Evolutionary conservation across 2,888 invertebrate genomes (phyloP).

Genomic region (Nephrotoma flavescens): DNA sequence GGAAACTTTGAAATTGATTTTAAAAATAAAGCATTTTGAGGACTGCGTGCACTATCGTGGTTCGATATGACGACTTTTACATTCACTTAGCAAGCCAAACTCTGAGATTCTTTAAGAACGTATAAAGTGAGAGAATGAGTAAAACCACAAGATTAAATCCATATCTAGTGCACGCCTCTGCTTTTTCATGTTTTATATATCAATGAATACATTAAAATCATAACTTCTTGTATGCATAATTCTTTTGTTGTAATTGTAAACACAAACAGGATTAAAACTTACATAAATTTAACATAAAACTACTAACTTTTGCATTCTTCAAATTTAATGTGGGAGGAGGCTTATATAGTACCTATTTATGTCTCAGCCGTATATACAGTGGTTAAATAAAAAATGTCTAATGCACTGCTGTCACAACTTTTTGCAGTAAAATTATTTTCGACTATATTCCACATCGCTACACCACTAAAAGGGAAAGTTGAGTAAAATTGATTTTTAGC

Average conservation of each 20-base stretch:
- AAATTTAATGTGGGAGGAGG: no score
- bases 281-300: not conserved
- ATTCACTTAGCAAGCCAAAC: no score
- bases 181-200: not conserved
- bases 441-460: not conserved
- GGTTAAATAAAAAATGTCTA: not conserved
- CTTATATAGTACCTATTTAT: no score
- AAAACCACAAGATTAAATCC: no score
- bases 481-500: not conserved
- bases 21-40: no score
- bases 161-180: not conserved
- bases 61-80: no score
- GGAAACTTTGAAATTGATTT: no score
- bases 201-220: not conserved
- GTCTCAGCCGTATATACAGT: no score
- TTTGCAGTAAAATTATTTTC: not conserved
- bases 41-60: no score
- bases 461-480: not conserved
- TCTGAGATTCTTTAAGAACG: no score
- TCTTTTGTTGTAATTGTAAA: not conserved
- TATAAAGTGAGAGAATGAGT: no score
- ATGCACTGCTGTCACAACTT: not conserved
- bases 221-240: not conserved
- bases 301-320: not conserved
- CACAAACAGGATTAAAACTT: not conserved